phyloP scores from a whole-genome alignment of 2,113 vertebrate genomes.

The Aptenodytes forsteri region DNA sequence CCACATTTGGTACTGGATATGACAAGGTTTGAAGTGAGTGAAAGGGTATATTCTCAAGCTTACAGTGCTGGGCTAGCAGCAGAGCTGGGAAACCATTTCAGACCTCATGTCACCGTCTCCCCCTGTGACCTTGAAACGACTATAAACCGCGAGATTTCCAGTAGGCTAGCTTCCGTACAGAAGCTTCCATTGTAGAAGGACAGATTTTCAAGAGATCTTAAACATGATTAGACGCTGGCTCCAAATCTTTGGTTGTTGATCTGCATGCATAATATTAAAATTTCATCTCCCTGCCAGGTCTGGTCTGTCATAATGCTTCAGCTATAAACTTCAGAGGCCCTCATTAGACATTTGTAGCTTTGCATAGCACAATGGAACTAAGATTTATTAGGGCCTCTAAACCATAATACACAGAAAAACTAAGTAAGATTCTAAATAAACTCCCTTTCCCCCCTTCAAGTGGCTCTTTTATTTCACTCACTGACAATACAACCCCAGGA shows the following conservation, averaged over 20 bases:
- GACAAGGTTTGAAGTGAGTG: neutral
- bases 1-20: neutral
- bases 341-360: neutral
- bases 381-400: neutral
- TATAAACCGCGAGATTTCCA: neutral
- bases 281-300: neutral
- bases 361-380: neutral
- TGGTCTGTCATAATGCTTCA: neutral
- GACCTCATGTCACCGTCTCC: neutral
- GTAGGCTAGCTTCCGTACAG: neutral
- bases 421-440: neutral
- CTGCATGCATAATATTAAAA: neutral
- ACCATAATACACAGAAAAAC: neutral
- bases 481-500: slow-evolving; percentile 28
- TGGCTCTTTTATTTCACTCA: neutral
- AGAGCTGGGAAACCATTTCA: neutral
- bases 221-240: neutral
- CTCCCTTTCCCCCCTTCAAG: neutral
- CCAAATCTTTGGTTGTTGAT: neutral
- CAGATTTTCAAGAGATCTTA: neutral
- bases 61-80: neutral
- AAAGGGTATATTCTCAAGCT: neutral
- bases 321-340: neutral
- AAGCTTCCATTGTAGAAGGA: neutral
- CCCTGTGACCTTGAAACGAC: neutral